These are phyloP conservation scores for Sapayoa aenigma DNA, from an alignment of 2,113 vertebrate species.

Conservation along the genomic window DNA sequence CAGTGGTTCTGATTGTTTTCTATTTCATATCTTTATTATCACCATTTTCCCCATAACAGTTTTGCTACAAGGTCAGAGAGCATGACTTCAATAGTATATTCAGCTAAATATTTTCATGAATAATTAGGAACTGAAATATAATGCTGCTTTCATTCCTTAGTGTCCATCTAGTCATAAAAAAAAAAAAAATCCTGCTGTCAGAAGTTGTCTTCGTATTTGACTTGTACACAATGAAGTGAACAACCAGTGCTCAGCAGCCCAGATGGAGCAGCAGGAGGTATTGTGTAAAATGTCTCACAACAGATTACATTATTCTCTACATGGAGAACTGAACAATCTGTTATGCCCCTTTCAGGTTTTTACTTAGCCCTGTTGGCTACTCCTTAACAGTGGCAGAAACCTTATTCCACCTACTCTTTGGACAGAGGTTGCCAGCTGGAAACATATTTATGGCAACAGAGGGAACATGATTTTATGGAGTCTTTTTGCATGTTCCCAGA, in stretches of 20 bases:
- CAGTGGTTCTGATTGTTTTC: background rate
- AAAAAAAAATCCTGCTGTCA: background rate
- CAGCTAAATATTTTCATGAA: background rate
- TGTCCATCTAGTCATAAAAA: background rate
- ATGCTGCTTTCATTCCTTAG: background rate
- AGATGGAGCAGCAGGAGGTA: slow-evolving; percentile 1
- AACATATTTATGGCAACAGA: slow-evolving; percentile 8
- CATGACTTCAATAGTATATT: background rate
- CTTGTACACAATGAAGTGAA: background rate
- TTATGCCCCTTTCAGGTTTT: slow-evolving; percentile 18
- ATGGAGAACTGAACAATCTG: background rate
- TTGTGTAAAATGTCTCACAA: background rate
- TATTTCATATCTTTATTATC: background rate
- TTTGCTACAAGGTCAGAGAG: background rate
- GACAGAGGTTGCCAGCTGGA: background rate
- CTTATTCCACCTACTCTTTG: background rate
- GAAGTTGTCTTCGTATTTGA: background rate
- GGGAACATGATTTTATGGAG: background rate
- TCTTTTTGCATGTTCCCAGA: background rate
- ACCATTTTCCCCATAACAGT: background rate
- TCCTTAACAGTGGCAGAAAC: background rate
- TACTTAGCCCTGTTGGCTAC: background rate
- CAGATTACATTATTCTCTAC: background rate
- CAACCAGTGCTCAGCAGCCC: background rate
- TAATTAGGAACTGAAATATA: background rate